phyloP scores from a whole-genome alignment of 2,888 invertebrate species.

The Agrotis clavis region DNA sequence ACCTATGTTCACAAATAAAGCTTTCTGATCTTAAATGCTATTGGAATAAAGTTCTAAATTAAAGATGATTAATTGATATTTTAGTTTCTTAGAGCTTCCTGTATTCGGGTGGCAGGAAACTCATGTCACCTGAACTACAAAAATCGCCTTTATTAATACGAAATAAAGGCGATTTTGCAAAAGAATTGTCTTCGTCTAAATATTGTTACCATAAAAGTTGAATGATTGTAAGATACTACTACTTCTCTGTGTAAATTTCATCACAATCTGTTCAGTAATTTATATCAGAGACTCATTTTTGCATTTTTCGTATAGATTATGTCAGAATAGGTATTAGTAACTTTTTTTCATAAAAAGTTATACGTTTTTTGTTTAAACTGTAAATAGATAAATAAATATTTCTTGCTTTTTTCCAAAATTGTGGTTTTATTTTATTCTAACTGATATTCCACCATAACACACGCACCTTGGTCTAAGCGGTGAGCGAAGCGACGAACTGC shows the following conservation, averaged over 20 bases:
- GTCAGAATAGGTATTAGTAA: not conserved
- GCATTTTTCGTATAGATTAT: not conserved
- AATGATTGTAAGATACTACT: not conserved
- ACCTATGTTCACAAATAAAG: no score
- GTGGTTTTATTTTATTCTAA: constrained; percentile 15
- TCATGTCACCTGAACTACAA: not conserved
- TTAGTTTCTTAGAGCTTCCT: no score
- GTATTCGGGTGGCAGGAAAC: no score
- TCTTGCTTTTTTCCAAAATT: constrained; percentile 24
- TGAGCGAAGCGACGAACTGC: no score
- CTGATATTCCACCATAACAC: no score
- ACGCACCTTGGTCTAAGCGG: no score
- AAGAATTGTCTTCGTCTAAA: not conserved
- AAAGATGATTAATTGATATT: not conserved
- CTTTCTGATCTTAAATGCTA: no score
- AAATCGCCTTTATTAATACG: not conserved
- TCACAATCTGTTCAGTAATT: not conserved
- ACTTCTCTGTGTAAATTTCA: not conserved
- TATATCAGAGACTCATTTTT: not conserved
- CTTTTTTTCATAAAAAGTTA: not conserved
- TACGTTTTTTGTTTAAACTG: not conserved
- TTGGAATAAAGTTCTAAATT: not conserved
- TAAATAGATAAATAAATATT: constrained; percentile 32
- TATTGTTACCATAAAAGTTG: not conserved
- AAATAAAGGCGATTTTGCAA: not conserved